A percentile compares a stretch with the other conserved stretches of the same genome.
Conservation (phyloP, 2,888 invertebrate genomes). For the Sthenelais limicola region DNA sequence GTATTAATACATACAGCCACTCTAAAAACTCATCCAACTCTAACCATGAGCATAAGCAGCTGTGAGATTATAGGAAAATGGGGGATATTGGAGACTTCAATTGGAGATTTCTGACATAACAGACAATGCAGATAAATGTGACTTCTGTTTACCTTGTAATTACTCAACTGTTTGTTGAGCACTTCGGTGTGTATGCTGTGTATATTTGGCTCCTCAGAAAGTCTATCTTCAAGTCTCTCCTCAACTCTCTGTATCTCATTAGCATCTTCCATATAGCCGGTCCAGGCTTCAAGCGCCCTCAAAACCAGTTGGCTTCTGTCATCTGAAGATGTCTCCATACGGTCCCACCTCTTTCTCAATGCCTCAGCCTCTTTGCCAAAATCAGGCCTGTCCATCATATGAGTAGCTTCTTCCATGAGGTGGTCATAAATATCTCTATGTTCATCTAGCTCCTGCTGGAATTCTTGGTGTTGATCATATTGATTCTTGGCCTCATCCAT, state of each 20-base stretch:
- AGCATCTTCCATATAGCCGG: slow-evolving; percentile 59
- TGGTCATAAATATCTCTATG: slow-evolving; percentile 71
- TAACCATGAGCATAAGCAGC: no score
- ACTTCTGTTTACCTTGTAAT: slow-evolving; percentile 66
- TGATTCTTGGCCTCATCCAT: slow-evolving; percentile 81
- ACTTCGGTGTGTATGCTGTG: slow-evolving; percentile 63
- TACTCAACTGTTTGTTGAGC: slow-evolving; percentile 63
- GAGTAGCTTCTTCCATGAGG: slow-evolving; percentile 65
- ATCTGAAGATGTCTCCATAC: slow-evolving; percentile 59
- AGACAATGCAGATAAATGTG: no score
- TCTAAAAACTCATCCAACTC: no score
- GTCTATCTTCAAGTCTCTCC: slow-evolving; percentile 60
- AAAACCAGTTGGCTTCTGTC: slow-evolving; percentile 62
- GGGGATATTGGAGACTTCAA: no score
- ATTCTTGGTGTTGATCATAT: slow-evolving; percentile 78
- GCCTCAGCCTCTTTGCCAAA: slow-evolving; percentile 62
- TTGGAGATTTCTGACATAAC: no score
- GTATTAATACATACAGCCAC: no score
- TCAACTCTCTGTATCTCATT: slow-evolving; percentile 61
- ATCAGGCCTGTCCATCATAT: slow-evolving; percentile 66
- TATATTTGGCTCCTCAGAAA: slow-evolving; percentile 59
- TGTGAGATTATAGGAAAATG: no score
- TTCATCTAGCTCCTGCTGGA: slow-evolving; percentile 85
- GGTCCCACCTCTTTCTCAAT: slow-evolving; percentile 64
- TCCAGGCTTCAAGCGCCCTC: slow-evolving; percentile 65